Percentiles rank a stretch among this genome's conserved stretches.
Conservation (phyloP, 1,140 invertebrate species). For the Pseudomyrmex concolor region DNA sequence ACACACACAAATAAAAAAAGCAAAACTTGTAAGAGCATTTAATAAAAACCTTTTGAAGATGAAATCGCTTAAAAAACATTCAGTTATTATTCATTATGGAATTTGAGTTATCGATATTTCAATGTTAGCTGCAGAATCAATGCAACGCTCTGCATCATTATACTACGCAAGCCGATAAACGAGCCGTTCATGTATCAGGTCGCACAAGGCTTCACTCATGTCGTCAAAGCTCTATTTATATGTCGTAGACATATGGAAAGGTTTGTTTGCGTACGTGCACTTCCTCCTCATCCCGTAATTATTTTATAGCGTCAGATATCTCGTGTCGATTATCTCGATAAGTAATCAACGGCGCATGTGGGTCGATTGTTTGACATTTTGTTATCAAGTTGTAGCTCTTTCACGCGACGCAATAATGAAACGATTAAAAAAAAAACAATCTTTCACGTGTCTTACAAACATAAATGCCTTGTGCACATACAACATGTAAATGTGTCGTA, state of each 20-base stretch:
- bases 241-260: slow-evolving; percentile 11
- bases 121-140: background rate
- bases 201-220: background rate
- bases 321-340: slow-evolving; percentile 37
- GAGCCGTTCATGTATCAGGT: background rate
- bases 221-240: slow-evolving; percentile 27
- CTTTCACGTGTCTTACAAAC: background rate
- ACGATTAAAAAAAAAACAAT: slow-evolving; percentile 11
- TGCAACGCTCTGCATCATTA: slow-evolving; percentile 2
- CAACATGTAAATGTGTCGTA: background rate
- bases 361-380: slow-evolving; percentile 40
- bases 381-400: slow-evolving; percentile 15
- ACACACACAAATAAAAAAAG: too few species aligned
- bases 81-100: slow-evolving; percentile 5
- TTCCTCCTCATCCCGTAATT: slow-evolving; percentile 18
- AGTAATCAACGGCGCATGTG: slow-evolving; percentile 2
- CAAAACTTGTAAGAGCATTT: too few species aligned
- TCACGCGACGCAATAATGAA: slow-evolving; percentile 1
- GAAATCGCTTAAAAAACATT: background rate
- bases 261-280: slow-evolving; percentile 16
- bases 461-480: background rate
- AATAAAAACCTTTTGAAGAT: too few species aligned
- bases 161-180: slow-evolving; percentile 29
- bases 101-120: slow-evolving; percentile 37
- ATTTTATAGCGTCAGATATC: slow-evolving; percentile 44